phyloP scores from a whole-genome alignment of 2,888 invertebrate species.

The Ctena decussata region DNA sequence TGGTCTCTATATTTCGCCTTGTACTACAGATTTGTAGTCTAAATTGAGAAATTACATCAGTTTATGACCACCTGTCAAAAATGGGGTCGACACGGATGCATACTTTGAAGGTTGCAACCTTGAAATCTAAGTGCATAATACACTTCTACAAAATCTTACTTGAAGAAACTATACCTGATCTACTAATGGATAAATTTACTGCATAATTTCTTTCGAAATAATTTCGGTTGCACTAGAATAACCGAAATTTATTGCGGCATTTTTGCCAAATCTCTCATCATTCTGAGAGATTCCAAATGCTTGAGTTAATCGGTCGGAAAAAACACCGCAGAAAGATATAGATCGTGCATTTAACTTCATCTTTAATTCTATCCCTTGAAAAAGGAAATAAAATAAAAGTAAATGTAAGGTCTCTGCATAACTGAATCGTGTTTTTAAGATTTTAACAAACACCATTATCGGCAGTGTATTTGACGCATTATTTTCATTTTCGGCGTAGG shows the following conservation, averaged over 20 bases:
- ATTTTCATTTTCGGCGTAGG: no score
- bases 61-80: constrained; percentile 1
- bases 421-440: no score
- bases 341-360: no score
- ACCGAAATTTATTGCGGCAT: constrained; percentile 11
- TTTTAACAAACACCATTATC: no score
- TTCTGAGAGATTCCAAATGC: constrained; percentile 9
- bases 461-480: no score
- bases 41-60: neutral
- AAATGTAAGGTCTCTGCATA: no score
- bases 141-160: neutral
- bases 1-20: no score
- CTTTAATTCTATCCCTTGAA: no score
- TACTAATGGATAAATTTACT: neutral
- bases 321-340: neutral
- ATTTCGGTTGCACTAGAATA: neutral
- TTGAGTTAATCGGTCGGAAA: constrained; percentile 1
- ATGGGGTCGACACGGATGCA: neutral
- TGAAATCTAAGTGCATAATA: neutral
- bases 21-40: no score
- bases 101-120: neutral
- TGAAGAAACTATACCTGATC: neutral
- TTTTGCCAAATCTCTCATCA: neutral
- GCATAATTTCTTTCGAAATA: neutral
- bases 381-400: no score